Base-by-base conservation (phyloP, 2,797 vertebrate species). In the Masticophis lateralis region DNA sequence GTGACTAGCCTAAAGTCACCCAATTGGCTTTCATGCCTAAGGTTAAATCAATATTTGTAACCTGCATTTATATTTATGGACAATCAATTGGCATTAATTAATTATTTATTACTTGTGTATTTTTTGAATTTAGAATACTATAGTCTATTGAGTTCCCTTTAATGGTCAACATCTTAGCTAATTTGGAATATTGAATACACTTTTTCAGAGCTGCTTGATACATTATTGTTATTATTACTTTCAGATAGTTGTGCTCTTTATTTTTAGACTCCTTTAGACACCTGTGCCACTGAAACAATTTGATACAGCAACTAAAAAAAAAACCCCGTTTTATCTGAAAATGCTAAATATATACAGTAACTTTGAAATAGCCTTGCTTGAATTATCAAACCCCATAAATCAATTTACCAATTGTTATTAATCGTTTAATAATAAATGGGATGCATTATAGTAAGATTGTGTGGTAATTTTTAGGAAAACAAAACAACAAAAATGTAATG, bases 341-440 rank as follows among this genome's bases (percentile, higher is more conserved):
- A 59, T 37, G 53, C 20, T 95, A 89, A 86, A 90, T 74, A 91
- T 93, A 47, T 43, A 20, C 66, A 18, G 2, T 37, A 53, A 20
- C 5, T 93, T 7, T 0, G 53, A 27, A 69, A 79, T 95, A 90
- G 10, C 47, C 27, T 69, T 9, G 0, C 92, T 87, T 92, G 28
- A 47, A 93, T 94, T 90, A 59, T 56, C 55, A 91, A 53, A 61
- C 63, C 90, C 94, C 91, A 66, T 92, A 47, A 66, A 83, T 57
- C 37, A 32, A 61, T 55, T 74, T 94, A n/a, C 91, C 61, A 93
- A 91, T 53, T 95, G 27, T 20, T 83, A 94, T 88, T 69, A 57
- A 61, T n/a, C 88, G 61, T 93, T 56, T 8, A 43, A 88, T 56
- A 27, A 91, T 93, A 69, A 93, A 87, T 32, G 56, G 37, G 88